These are phyloP conservation scores for Orthosia cruda DNA, from an alignment of 2,888 invertebrate species.

Conservation along the genomic window DNA sequence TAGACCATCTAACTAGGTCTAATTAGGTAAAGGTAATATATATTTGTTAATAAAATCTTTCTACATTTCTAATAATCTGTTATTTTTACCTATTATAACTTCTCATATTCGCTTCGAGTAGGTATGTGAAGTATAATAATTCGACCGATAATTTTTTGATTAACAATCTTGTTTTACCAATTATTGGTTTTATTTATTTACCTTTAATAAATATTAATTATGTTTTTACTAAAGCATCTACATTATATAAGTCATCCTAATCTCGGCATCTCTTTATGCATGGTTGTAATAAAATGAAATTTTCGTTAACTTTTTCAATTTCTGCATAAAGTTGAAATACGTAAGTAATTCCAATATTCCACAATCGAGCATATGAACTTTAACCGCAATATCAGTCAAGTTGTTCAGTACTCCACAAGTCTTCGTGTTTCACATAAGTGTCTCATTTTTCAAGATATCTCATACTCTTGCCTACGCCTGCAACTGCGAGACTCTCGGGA, in stretches of 20 bases:
- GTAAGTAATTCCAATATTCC: not conserved
- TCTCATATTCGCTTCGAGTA: not conserved
- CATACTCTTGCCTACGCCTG: conserved; percentile 2
- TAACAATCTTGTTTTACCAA: not conserved
- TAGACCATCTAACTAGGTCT: not conserved
- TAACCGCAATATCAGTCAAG: conserved; percentile 23
- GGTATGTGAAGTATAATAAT: too few species aligned
- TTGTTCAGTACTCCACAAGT: conserved; percentile 26
- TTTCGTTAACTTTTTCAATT: not conserved
- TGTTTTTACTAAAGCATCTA: too few species aligned
- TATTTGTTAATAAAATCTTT: too few species aligned
- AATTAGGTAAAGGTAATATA: too few species aligned
- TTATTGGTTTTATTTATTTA: too few species aligned
- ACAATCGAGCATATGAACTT: conserved; percentile 1
- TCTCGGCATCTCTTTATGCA: not conserved
- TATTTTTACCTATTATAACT: not conserved
- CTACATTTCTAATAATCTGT: too few species aligned
- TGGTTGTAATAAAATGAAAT: not conserved
- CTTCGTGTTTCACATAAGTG: conserved; percentile 31
- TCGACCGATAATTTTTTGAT: not conserved
- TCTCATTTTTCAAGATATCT: conserved; percentile 51
- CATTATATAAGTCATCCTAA: not conserved
- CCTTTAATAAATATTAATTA: too few species aligned
- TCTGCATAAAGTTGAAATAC: not conserved
- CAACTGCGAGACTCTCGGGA: conserved; percentile 8